Conservation (phyloP, 2,113 vertebrate genomes). For the Indri indri region DNA sequence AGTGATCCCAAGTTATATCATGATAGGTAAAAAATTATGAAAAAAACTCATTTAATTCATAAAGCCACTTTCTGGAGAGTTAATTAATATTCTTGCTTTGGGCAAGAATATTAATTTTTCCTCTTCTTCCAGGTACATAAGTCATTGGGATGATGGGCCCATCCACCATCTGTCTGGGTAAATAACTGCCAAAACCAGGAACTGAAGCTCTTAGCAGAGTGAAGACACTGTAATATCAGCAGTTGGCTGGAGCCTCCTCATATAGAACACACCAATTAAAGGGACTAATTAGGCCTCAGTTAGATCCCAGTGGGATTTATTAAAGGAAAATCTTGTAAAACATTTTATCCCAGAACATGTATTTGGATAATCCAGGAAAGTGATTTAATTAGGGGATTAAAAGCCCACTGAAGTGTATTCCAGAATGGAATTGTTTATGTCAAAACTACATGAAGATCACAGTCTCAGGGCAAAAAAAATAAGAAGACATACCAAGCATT, state of each 20-base stretch:
- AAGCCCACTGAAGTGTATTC: slow-evolving; percentile 47
- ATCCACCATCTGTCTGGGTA: slow-evolving; percentile 71
- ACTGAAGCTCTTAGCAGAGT: slow-evolving; percentile 39
- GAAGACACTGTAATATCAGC: slow-evolving; percentile 36
- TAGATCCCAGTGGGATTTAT: slow-evolving; percentile 68
- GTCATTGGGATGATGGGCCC: slow-evolving; percentile 39
- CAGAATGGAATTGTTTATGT: slow-evolving; percentile 49
- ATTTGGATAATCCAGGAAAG: slow-evolving; percentile 60
- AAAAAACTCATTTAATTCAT: neutral
- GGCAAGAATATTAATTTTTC: neutral
- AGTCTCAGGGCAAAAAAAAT: neutral
- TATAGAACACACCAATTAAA: slow-evolving; percentile 66
- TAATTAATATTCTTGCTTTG: slow-evolving; percentile 19
- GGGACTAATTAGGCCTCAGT: slow-evolving; percentile 71
- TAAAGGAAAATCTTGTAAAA: slow-evolving; percentile 68
- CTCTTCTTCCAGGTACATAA: slow-evolving; percentile 28
- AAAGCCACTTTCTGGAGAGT: slow-evolving; percentile 12
- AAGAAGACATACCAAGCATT: neutral
- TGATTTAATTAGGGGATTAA: slow-evolving; percentile 68
- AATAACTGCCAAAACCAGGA: slow-evolving; percentile 60
- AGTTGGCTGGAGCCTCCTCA: slow-evolving; percentile 34
- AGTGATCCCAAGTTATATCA: neutral
- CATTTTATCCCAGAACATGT: slow-evolving; percentile 48
- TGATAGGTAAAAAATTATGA: neutral
- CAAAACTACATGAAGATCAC: slow-evolving; percentile 18